phyloP scores from a whole-genome alignment of 2,113 vertebrate genomes.

The Sander vitreus region DNA sequence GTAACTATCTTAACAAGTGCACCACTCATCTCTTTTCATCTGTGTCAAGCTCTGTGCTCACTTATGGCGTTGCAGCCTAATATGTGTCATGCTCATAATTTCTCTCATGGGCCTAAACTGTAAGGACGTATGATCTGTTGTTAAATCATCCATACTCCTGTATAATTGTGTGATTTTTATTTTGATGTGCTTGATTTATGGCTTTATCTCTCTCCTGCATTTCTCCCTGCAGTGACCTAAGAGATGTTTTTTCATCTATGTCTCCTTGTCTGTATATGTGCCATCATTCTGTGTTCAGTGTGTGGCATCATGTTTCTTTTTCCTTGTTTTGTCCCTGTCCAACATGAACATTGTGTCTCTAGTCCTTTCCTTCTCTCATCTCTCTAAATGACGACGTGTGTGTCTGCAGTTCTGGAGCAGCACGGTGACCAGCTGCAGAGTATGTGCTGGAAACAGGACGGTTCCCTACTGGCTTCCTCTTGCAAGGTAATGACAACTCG shows the following conservation, averaged over 20 bases:
- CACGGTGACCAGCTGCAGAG: conserved; percentile 91
- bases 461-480: conserved; percentile 88
- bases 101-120: conserved; percentile 1
- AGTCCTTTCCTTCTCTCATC: background rate
- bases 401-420: conserved; percentile 85
- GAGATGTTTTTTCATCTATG: conserved; percentile 5
- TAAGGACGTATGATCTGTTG: background rate
- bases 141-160: conserved; percentile 5
- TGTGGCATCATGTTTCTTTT: background rate
- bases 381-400: conserved; percentile 9
- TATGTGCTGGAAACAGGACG: conserved; percentile 91
- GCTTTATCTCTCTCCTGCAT: conserved; percentile 36
- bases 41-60: conserved; percentile 58
- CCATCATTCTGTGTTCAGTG: conserved; percentile 33
- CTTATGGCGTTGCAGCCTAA: conserved; percentile 29
- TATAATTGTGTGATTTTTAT: conserved; percentile 11
- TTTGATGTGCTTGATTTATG: conserved; percentile 34
- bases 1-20: conserved; percentile 34
- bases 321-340: background rate
- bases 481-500: conserved; percentile 85
- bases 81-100: conserved; percentile 20
- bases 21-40: conserved; percentile 21
- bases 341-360: background rate
- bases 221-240: conserved; percentile 15
- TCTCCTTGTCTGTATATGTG: conserved; percentile 6